These are phyloP conservation scores for Ischnus inquisitorius DNA, from an alignment of 2,888 invertebrate species.

Conservation along the genomic window DNA sequence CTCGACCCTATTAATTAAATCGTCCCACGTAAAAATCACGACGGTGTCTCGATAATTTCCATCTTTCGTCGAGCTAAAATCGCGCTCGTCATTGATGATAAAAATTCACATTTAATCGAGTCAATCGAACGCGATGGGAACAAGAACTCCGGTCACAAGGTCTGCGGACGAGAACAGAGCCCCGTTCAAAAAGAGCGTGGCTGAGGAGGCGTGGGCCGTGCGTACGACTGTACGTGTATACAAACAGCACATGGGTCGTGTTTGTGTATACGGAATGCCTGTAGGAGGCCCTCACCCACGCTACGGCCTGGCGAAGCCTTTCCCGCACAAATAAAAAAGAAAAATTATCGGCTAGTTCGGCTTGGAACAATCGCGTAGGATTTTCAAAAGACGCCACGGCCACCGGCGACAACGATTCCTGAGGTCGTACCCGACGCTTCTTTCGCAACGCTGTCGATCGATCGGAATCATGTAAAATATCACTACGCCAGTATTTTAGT, in stretches of 20 bases:
- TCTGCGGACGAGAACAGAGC: slow-evolving; percentile 33
- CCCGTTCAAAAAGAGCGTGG: slow-evolving; percentile 56
- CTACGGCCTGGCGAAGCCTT: slow-evolving; percentile 44
- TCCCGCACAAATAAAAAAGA: slow-evolving; percentile 21
- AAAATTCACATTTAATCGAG: slow-evolving; percentile 46
- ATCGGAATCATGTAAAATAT: slow-evolving; percentile 10
- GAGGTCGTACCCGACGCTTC: neutral
- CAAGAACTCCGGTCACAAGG: neutral
- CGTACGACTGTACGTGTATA: slow-evolving; percentile 21
- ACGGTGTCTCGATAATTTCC: neutral
- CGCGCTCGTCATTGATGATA: slow-evolving; percentile 24
- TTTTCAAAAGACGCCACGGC: slow-evolving; percentile 10
- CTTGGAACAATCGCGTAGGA: slow-evolving; percentile 27
- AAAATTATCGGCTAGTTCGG: slow-evolving; percentile 20
- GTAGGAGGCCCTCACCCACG: slow-evolving; percentile 66
- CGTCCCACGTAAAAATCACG: no score
- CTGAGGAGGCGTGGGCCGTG: slow-evolving; percentile 57
- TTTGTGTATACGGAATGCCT: slow-evolving; percentile 60
- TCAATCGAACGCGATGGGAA: slow-evolving; percentile 34
- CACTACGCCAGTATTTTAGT: neutral
- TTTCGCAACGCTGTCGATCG: neutral
- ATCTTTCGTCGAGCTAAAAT: neutral
- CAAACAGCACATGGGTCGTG: slow-evolving; percentile 27
- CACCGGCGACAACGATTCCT: slow-evolving; percentile 1
- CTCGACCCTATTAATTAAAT: no score